phyloP scores from a whole-genome alignment of 2,797 vertebrate genomes.

The Amblyopsis hoosieri region DNA sequence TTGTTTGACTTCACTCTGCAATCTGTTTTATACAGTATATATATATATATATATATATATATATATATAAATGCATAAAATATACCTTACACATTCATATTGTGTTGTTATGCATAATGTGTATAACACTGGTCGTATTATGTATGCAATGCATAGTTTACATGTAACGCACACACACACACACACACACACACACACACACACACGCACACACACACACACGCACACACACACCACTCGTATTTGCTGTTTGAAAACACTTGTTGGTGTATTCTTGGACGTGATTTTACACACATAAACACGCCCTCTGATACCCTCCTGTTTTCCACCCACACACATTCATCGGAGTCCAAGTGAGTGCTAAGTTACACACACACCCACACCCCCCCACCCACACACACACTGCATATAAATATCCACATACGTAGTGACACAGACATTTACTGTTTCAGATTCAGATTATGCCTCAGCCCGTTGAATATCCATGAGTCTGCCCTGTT shows the following conservation, averaged over 20 bases:
- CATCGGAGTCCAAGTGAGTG: slow-evolving; percentile 35
- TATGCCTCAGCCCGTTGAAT: not conserved
- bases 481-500: not conserved
- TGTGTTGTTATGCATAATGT: not conserved
- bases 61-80: too few species aligned
- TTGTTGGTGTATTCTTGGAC: slow-evolving; percentile 70
- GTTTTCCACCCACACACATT: slow-evolving; percentile 44
- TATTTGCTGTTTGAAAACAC: slow-evolving; percentile 53
- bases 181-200: slow-evolving; percentile 12
- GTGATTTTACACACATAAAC: slow-evolving; percentile 55
- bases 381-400: slow-evolving; percentile 7
- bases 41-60: too few species aligned
- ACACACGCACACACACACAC: not conserved
- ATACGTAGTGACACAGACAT: slow-evolving; percentile 15
- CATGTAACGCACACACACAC: slow-evolving; percentile 3
- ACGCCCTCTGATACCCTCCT: slow-evolving; percentile 28
- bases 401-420: slow-evolving; percentile 29
- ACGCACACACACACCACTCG: not conserved
- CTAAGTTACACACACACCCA: slow-evolving; percentile 14
- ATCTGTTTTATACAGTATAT: slow-evolving; percentile 24
- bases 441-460: too few species aligned
- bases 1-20: slow-evolving; percentile 59
- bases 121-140: not conserved
- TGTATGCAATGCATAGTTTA: not conserved
- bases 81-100: slow-evolving; percentile 4